These are phyloP conservation scores for Petroica traversi DNA, from an alignment of 2,113 vertebrate genomes.

Conservation along the genomic window DNA sequence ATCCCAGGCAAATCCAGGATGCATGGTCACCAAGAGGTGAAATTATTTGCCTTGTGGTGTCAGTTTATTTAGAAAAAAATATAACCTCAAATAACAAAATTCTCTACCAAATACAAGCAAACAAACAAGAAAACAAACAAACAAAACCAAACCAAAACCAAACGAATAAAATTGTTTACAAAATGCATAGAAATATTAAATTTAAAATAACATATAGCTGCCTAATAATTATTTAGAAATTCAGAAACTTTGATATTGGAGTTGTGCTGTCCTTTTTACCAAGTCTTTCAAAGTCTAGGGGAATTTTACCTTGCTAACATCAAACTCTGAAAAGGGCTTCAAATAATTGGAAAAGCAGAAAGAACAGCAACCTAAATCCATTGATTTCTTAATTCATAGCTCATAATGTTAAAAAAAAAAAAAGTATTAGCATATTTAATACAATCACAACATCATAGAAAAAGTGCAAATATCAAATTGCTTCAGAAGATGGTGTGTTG, in stretches of 20 bases:
- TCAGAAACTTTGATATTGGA: accelerated
- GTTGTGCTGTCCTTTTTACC: background rate
- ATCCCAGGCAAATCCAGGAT: background rate
- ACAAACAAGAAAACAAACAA: background rate
- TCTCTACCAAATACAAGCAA: too few relatives aligned
- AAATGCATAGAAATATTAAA: background rate
- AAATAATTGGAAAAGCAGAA: background rate
- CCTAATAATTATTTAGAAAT: background rate
- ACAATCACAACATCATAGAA: background rate
- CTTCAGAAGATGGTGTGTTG: background rate
- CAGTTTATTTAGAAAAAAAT: background rate
- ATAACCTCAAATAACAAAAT: background rate
- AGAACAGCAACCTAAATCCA: background rate
- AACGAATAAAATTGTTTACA: background rate
- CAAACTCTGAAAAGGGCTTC: background rate
- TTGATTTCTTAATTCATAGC: background rate
- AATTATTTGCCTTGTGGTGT: background rate
- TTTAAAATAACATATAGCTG: background rate
- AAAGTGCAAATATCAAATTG: background rate
- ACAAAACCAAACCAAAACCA: background rate
- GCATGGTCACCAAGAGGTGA: background rate
- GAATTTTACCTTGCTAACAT: background rate
- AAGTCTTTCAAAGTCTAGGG: background rate
- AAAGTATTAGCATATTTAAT: background rate
- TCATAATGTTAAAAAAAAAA: background rate